A percentile compares a stretch with the other conserved stretches of the same genome.
Conservation (phyloP, 2,888 invertebrate genomes). For the Leptogaster cylindrica region DNA sequence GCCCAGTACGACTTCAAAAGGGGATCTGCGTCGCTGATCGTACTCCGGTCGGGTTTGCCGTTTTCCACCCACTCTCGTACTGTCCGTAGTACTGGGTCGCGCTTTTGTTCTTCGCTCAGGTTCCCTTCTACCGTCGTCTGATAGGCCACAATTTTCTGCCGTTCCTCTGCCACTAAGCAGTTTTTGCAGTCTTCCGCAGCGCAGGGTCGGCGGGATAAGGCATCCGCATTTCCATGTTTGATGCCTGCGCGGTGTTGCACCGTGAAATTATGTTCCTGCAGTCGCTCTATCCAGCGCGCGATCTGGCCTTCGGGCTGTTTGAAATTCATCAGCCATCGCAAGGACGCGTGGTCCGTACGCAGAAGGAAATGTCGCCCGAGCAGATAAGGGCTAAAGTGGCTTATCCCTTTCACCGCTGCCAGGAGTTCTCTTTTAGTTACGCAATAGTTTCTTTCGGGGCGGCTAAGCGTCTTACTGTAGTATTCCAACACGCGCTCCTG, state of each 20-base stretch:
- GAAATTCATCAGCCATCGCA: slow-evolving; percentile 54
- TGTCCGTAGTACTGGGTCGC: neutral
- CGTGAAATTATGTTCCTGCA: slow-evolving; percentile 51
- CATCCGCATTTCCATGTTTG: slow-evolving; percentile 50
- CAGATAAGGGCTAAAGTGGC: slow-evolving; percentile 53
- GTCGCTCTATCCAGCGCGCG: slow-evolving; percentile 50
- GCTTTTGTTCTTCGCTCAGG: neutral
- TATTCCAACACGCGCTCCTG: neutral
- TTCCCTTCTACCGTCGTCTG: neutral
- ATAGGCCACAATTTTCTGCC: neutral
- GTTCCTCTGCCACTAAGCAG: neutral
- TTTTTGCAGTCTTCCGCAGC: slow-evolving; percentile 18
- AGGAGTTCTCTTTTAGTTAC: neutral
- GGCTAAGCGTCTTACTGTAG: neutral
- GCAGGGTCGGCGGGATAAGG: slow-evolving; percentile 49
- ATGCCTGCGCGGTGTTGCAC: slow-evolving; percentile 48
- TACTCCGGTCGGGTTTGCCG: neutral
- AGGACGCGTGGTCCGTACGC: slow-evolving; percentile 53
- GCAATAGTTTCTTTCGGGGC: neutral
- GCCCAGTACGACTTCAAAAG: neutral
- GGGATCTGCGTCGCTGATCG: neutral
- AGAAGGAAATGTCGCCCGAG: slow-evolving; percentile 51
- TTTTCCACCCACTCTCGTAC: neutral
- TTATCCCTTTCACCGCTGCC: slow-evolving; percentile 43
- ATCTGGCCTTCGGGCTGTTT: slow-evolving; percentile 54